Conservation (phyloP, 92 coral and sea anemone species). For the Chrysogorgia sp. region DNA sequence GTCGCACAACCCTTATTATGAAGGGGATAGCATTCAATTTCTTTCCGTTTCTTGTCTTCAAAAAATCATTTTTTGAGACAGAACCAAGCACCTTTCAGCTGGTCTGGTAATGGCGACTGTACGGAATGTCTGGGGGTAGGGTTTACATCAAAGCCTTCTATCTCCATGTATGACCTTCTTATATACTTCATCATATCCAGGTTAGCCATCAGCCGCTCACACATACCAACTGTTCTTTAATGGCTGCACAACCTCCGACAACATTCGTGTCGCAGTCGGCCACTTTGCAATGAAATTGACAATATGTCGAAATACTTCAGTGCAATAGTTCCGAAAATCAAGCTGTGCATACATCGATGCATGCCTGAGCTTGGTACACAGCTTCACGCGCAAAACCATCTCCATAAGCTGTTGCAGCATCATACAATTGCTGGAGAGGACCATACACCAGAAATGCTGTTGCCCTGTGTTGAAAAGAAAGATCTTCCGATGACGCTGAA, state of each 20-base stretch:
- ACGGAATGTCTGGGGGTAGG: slow-evolving; percentile 11
- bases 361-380: background rate
- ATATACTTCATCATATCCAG: slow-evolving; percentile 1
- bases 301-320: background rate
- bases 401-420: background rate
- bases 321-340: background rate
- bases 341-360: background rate
- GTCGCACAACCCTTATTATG: background rate
- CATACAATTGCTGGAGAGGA: background rate
- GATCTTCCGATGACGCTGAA: background rate
- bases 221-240: slow-evolving; percentile 36
- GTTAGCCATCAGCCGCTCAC: slow-evolving; percentile 22
- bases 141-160: slow-evolving; percentile 17
- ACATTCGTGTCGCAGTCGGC: slow-evolving; percentile 3
- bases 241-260: slow-evolving; percentile 29
- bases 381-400: slow-evolving; percentile 6
- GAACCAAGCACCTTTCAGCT: too few relatives aligned
- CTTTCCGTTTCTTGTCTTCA: slow-evolving; percentile 7
- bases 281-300: slow-evolving; percentile 15
- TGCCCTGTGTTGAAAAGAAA: slow-evolving; percentile 34
- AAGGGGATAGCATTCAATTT: slow-evolving; percentile 26
- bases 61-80: slow-evolving; percentile 25
- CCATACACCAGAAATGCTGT: background rate
- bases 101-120: slow-evolving; percentile 4
- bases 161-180: slow-evolving; percentile 13